A percentile compares a stretch with the other conserved stretches of the same genome.
Evolutionary conservation across 92 coral and sea anemone species (phyloP).

Genomic region (Siderastrea radians): DNA sequence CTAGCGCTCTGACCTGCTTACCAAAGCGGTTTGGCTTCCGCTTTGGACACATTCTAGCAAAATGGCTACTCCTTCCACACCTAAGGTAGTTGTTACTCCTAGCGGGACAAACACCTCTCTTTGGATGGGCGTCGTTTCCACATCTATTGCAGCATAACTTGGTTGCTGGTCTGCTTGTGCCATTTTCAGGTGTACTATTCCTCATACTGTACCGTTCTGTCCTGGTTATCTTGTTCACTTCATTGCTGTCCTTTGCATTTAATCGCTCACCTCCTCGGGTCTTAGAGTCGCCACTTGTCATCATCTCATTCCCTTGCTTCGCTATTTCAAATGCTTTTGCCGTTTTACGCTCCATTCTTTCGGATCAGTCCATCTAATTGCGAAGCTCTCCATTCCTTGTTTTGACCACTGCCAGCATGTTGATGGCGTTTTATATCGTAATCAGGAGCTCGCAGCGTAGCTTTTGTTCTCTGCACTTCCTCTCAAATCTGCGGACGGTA

Average conservation of each 20-base stretch:
- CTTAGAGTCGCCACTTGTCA: not conserved
- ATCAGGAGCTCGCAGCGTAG: conserved; percentile 25
- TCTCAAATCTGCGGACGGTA: not conserved
- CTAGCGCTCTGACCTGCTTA: not conserved
- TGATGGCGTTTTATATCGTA: conserved; percentile 26
- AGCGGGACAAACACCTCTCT: no score
- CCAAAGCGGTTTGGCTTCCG: not conserved
- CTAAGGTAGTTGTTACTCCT: no score
- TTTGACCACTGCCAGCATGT: conserved; percentile 44
- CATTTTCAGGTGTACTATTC: no score
- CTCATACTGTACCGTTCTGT: conserved; percentile 49
- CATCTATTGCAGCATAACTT: no score
- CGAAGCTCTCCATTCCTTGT: conserved; percentile 46
- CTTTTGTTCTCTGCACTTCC: conserved; percentile 27
- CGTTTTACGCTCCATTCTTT: conserved; percentile 34
- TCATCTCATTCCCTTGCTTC: not conserved
- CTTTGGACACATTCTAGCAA: not conserved
- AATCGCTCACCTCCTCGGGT: no score
- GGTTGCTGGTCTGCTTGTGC: no score
- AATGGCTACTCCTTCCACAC: no score
- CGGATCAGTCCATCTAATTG: conserved; percentile 23
- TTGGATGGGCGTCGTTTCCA: no score
- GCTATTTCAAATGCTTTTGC: no score
- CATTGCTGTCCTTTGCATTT: not conserved
- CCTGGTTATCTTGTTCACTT: conserved; percentile 38